Percentiles rank a stretch among this genome's conserved stretches.
Evolutionary conservation across 1,140 invertebrate species (phyloP).

Genomic region (Daktulosphaira vitifoliae): DNA sequence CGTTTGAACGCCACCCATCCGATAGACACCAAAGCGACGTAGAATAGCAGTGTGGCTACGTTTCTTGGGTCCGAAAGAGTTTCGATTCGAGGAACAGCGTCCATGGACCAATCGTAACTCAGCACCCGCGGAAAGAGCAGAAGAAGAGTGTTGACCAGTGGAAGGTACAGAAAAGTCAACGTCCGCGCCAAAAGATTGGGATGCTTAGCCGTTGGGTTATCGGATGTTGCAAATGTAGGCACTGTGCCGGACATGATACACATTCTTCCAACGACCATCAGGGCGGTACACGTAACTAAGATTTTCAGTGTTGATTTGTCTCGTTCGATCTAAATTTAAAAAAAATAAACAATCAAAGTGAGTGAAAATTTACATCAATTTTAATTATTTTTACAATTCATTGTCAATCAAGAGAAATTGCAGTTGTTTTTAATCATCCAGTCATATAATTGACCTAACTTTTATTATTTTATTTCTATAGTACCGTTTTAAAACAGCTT

Average conservation of each 20-base stretch:
- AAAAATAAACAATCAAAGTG: too few species aligned
- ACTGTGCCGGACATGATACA: constrained; percentile 53
- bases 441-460: too few species aligned
- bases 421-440: too few species aligned
- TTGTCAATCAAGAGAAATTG: too few species aligned
- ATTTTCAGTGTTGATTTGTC: constrained; percentile 52
- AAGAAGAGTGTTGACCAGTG: constrained; percentile 73
- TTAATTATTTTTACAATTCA: too few species aligned
- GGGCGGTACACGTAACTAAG: constrained; percentile 46
- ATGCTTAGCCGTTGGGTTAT: constrained; percentile 77
- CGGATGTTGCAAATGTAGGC: constrained; percentile 73
- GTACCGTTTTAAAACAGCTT: too few species aligned
- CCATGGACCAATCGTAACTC: constrained; percentile 94
- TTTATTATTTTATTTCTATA: too few species aligned
- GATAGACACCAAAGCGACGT: background rate
- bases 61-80: constrained; percentile 64
- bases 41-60: constrained; percentile 41
- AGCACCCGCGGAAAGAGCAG: constrained; percentile 68
- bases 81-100: constrained; percentile 71
- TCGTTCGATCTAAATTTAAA: constrained; percentile 45
- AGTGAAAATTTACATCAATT: too few species aligned
- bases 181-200: constrained; percentile 57
- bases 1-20: background rate
- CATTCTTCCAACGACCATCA: constrained; percentile 53
- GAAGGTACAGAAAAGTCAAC: constrained; percentile 77